Conservation (phyloP, 1,140 invertebrate genomes). For the Drosophila fuyamai region DNA sequence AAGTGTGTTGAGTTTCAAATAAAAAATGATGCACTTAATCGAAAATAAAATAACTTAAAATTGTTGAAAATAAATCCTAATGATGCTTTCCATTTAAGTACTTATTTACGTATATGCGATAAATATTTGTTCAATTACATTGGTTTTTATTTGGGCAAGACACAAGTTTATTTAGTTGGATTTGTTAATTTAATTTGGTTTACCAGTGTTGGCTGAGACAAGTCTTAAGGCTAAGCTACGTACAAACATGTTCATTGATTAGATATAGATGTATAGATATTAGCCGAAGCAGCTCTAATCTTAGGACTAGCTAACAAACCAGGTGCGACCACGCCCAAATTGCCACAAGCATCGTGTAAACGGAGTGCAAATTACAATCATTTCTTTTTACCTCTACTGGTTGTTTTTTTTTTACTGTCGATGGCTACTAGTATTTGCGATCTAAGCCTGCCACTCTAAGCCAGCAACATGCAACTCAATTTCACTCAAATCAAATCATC, state of each 20-base stretch:
- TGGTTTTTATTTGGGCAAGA: constrained; percentile 28
- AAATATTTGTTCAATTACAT: constrained; percentile 22
- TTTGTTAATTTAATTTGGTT: background rate
- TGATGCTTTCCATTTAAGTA: constrained; percentile 45
- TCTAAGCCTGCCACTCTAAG: constrained; percentile 29
- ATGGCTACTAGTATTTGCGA: constrained; percentile 53
- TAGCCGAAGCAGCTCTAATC: constrained; percentile 36
- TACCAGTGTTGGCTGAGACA: background rate
- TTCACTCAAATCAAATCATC: constrained; percentile 47
- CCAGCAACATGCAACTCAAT: constrained; percentile 74
- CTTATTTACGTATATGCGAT: constrained; percentile 14
- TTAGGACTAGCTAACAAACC: constrained; percentile 57
- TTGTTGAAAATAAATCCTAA: constrained; percentile 20
- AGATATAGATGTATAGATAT: constrained; percentile 38
- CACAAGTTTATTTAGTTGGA: constrained; percentile 5
- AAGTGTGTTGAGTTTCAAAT: constrained; percentile 4
- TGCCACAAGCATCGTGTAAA: constrained; percentile 59
- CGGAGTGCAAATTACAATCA: constrained; percentile 74
- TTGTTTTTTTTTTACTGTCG: constrained; percentile 16
- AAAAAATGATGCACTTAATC: constrained; percentile 4
- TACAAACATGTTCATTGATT: constrained; percentile 46
- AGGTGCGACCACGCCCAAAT: constrained; percentile 58
- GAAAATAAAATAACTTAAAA: constrained; percentile 25
- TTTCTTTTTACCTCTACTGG: constrained; percentile 39
- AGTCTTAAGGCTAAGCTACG: constrained; percentile 39